Evolutionary conservation across 53 echinoderm and acorn worm genomes (phyloP).

Genomic region (Echinometra lucunter): DNA sequence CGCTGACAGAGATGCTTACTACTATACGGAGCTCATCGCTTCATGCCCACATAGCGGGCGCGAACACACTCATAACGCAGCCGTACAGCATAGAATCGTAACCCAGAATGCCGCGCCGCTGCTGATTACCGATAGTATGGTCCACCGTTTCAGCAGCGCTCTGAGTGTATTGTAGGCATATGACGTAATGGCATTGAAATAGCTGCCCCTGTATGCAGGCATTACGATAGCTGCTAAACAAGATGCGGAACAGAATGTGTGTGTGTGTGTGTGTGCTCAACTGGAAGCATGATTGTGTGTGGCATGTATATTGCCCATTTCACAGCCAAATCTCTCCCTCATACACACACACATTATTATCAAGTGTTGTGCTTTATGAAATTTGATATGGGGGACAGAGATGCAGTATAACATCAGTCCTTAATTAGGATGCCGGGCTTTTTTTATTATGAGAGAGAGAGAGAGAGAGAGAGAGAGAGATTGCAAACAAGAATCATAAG

Average conservation of each 20-base stretch:
- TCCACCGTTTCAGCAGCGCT: slow-evolving; percentile 20
- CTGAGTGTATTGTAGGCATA: slow-evolving; percentile 47
- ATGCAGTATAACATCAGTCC: neutral
- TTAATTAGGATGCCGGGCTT: slow-evolving; percentile 7
- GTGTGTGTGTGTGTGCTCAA: slow-evolving; percentile 51
- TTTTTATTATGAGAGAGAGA: neutral
- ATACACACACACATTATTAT: neutral
- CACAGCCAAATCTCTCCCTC: neutral
- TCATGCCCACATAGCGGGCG: slow-evolving; percentile 38
- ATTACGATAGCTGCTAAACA: slow-evolving; percentile 25
- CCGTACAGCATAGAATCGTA: slow-evolving; percentile 34
- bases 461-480: neutral
- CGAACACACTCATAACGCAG: slow-evolving; percentile 47
- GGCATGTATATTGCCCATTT: slow-evolving; percentile 1
- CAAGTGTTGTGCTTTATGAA: slow-evolving; percentile 22
- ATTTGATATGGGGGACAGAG: slow-evolving; percentile 16
- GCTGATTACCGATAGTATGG: slow-evolving; percentile 51
- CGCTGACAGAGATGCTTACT: slow-evolving; percentile 30
- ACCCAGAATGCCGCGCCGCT: slow-evolving; percentile 33
- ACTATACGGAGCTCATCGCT: neutral
- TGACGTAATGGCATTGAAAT: slow-evolving; percentile 66
- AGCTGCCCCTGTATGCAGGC: slow-evolving; percentile 59
- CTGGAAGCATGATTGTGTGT: neutral
- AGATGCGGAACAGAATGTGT: neutral
- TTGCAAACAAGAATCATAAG: slow-evolving; percentile 19